Evolutionary conservation across 2,797 vertebrate genomes (phyloP).

Genomic region (Distichodus sexfasciatus): DNA sequence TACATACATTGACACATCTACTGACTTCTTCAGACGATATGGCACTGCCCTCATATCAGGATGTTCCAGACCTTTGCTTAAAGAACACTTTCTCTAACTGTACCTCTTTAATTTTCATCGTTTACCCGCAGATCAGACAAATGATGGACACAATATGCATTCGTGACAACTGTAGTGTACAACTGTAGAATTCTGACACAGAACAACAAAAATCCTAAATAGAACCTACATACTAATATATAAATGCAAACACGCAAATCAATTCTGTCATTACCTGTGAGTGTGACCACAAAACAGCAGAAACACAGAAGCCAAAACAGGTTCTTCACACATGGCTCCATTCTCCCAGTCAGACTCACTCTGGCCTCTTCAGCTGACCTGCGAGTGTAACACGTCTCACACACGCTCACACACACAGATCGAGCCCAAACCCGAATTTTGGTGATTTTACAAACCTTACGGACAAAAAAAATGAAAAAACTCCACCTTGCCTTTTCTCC

Average conservation of each 20-base stretch:
- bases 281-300: conserved; percentile 55
- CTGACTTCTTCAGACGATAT: no score
- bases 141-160: no score
- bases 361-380: conserved; percentile 5
- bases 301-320: conserved; percentile 57
- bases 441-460: no score
- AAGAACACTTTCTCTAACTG: no score
- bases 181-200: no score
- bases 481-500: conserved; percentile 10
- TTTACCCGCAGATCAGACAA: no score
- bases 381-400: conserved; percentile 1
- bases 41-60: no score
- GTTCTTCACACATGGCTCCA: conserved; percentile 36
- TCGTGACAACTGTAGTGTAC: no score
- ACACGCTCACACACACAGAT: not conserved
- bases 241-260: not conserved
- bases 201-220: not conserved
- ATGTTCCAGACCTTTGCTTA: no score
- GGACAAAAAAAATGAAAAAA: no score
- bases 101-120: no score
- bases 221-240: not conserved
- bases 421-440: not conserved
- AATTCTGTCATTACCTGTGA: conserved; percentile 61
- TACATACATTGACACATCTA: no score
- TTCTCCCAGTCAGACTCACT: conserved; percentile 36